These are phyloP conservation scores for Steinernema hermaphroditum DNA, from an alignment of 2,888 invertebrate genomes.

Conservation along the genomic window DNA sequence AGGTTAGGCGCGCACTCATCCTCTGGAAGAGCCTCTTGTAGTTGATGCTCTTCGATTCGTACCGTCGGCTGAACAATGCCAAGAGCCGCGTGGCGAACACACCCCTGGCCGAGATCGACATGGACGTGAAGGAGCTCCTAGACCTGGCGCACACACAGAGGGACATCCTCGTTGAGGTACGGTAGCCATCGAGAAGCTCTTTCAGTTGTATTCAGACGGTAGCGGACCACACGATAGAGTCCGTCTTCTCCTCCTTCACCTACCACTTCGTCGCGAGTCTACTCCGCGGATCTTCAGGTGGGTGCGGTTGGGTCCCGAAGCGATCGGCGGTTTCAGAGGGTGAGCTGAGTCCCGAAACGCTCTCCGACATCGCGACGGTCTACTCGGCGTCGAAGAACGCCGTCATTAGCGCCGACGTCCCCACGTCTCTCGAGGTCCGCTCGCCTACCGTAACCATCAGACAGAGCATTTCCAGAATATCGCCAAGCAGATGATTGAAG, in stretches of 20 bases:
- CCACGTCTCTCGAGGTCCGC: constrained; percentile 69
- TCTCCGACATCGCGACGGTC: constrained; percentile 75
- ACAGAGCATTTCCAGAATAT: constrained; percentile 48
- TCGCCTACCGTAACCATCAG: background rate
- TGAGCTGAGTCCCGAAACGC: constrained; percentile 74
- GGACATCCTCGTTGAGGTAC: constrained; percentile 34
- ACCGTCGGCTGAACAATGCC: constrained; percentile 35
- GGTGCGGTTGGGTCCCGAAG: no score
- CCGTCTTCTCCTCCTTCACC: constrained; percentile 58
- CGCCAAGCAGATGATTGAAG: constrained; percentile 47
- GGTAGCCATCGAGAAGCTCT: constrained; percentile 33
- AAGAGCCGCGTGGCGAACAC: constrained; percentile 35
- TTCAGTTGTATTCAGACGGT: constrained; percentile 40
- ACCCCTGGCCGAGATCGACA: constrained; percentile 36
- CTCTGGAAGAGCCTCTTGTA: constrained; percentile 30
- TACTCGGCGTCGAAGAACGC: constrained; percentile 74
- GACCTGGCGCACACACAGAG: constrained; percentile 33
- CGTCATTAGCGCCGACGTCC: constrained; percentile 79
- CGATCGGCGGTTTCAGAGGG: constrained; percentile 60
- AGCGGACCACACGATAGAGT: constrained; percentile 45
- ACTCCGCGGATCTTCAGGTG: constrained; percentile 52
- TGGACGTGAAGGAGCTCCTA: constrained; percentile 33
- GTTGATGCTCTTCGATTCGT: constrained; percentile 42
- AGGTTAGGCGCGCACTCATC: constrained; percentile 34
- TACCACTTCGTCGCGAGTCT: constrained; percentile 61